Percentiles rank a stretch among this genome's conserved stretches.
Evolutionary conservation across 2,888 invertebrate species (phyloP).

Genomic region (Diabrotica balteata): DNA sequence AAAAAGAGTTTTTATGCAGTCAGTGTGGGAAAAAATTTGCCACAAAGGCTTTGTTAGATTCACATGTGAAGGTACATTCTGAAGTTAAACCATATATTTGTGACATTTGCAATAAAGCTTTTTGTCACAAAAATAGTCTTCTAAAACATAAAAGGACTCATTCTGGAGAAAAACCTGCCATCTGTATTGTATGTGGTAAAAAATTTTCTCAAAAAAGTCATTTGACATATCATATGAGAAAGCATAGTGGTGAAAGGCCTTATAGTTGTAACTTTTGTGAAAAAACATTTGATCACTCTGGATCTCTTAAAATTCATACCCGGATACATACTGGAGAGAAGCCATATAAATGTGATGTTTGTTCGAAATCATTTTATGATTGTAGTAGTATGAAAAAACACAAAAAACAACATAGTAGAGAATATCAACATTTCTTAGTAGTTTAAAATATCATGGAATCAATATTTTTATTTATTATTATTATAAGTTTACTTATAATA

Average conservation of each 20-base stretch:
- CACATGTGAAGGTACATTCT: slow-evolving; percentile 34
- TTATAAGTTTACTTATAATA: too few species aligned
- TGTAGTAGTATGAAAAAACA: slow-evolving; percentile 36
- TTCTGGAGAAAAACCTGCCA: slow-evolving; percentile 33
- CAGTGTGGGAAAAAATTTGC: slow-evolving; percentile 33
- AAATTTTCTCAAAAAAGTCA: slow-evolving; percentile 37
- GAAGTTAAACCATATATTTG: slow-evolving; percentile 34
- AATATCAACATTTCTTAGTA: too few species aligned
- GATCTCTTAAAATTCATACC: slow-evolving; percentile 31
- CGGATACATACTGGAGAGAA: slow-evolving; percentile 35
- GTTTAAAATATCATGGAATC: too few species aligned
- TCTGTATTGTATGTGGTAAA: slow-evolving; percentile 35
- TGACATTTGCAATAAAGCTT: slow-evolving; percentile 32
- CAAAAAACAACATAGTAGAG: slow-evolving; percentile 22
- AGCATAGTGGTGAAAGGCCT: slow-evolving; percentile 32
- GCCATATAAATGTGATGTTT: slow-evolving; percentile 31
- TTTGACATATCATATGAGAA: slow-evolving; percentile 37
- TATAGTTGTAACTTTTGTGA: slow-evolving; percentile 28
- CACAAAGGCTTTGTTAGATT: slow-evolving; percentile 16
- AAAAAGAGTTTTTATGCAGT: slow-evolving; percentile 35
- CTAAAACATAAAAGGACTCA: slow-evolving; percentile 7
- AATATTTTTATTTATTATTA: too few species aligned
- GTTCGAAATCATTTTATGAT: slow-evolving; percentile 33
- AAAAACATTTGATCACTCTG: slow-evolving; percentile 30
- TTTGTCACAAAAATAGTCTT: slow-evolving; percentile 28